These are phyloP conservation scores for Calameuta idolon DNA, from an alignment of 2,888 invertebrate species.

Conservation along the genomic window DNA sequence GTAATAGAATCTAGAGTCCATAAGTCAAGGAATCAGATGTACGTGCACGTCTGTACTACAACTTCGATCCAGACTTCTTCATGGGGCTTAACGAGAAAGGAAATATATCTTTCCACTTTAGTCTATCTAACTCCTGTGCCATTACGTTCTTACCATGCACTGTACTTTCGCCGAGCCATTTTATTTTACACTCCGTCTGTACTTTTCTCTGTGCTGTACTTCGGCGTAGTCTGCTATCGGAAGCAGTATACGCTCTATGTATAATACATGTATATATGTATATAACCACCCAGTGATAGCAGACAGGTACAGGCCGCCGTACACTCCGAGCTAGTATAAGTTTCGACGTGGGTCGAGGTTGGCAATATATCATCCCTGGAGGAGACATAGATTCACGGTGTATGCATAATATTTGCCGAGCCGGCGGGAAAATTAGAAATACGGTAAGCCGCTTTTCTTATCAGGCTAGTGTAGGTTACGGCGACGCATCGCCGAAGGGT, in stretches of 20 bases:
- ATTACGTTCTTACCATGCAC: neutral
- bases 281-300: neutral
- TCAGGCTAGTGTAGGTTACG: slow-evolving; percentile 41
- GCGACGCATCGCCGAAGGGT: neutral
- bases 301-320: neutral
- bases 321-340: slow-evolving; percentile 39
- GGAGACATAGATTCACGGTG: slow-evolving; percentile 58
- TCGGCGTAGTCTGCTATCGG: neutral
- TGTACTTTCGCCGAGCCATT: neutral
- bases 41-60: neutral
- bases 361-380: slow-evolving; percentile 57
- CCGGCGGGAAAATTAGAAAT: slow-evolving; percentile 63
- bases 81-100: neutral
- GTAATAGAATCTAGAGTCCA: neutral
- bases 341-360: slow-evolving; percentile 59
- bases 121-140: neutral
- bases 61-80: neutral
- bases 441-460: slow-evolving; percentile 65
- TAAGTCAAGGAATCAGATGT: neutral
- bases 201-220: neutral
- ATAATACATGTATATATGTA: neutral
- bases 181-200: neutral
- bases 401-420: slow-evolving; percentile 64
- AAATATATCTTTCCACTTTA: neutral
- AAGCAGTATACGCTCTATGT: neutral